phyloP scores from a whole-genome alignment of 2,888 invertebrate genomes.

The Lithodes maja region DNA sequence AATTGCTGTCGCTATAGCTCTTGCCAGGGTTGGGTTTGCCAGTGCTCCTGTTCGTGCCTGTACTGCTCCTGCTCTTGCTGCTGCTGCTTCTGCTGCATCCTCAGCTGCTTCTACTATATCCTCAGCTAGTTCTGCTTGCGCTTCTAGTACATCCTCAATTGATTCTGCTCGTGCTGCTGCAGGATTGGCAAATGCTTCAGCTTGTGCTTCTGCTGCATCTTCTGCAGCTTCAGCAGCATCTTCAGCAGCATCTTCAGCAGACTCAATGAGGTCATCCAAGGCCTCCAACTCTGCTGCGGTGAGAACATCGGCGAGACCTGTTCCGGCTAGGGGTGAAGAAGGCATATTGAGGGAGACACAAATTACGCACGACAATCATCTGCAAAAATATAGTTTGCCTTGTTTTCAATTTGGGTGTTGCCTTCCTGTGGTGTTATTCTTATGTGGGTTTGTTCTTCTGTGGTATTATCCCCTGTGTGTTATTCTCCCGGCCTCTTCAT shows the following conservation, averaged over 20 bases:
- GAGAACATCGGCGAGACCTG: slow-evolving; percentile 8
- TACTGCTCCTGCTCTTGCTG: slow-evolving; percentile 5
- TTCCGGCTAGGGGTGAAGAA: neutral
- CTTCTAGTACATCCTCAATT: slow-evolving; percentile 9
- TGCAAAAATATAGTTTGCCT: no score
- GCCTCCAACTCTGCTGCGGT: slow-evolving; percentile 11
- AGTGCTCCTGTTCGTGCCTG: neutral
- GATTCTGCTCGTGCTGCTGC: slow-evolving; percentile 9
- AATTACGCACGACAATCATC: no score
- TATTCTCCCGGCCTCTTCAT: no score
- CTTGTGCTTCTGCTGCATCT: slow-evolving; percentile 12
- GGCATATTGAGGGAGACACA: neutral
- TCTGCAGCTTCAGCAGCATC: slow-evolving; percentile 21
- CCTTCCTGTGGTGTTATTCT: no score
- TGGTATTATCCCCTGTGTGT: no score
- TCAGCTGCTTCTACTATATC: neutral
- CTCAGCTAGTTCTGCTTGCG: slow-evolving; percentile 10
- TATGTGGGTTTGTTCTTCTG: no score
- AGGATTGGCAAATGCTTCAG: slow-evolving; percentile 10
- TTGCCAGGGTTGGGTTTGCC: neutral
- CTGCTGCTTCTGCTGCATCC: neutral
- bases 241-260: neutral
- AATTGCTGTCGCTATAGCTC: neutral
- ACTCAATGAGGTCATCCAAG: neutral
- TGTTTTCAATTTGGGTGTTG: no score